A percentile compares a stretch with the other conserved stretches of the same genome.
phyloP scores from a whole-genome alignment of 2,888 invertebrate genomes.

The Melieria picta region DNA sequence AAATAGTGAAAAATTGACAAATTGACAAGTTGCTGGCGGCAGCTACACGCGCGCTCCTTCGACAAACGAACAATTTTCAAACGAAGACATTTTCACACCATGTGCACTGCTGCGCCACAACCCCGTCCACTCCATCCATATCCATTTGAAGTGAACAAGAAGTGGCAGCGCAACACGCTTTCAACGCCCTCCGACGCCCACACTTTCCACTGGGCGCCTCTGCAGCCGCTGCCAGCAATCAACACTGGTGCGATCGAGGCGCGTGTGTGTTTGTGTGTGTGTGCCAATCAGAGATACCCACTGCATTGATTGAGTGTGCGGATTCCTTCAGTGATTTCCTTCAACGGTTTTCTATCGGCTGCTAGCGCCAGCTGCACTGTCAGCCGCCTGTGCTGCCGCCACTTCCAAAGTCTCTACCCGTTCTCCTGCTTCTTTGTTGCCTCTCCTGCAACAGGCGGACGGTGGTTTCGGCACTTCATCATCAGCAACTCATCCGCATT shows the following conservation, averaged over 20 bases:
- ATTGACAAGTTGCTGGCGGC: constrained; percentile 38
- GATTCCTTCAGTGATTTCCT: neutral
- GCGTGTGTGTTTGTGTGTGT: neutral
- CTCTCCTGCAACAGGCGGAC: neutral
- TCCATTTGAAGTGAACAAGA: constrained; percentile 25
- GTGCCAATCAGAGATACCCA: constrained; percentile 24
- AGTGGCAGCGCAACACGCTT: constrained; percentile 25
- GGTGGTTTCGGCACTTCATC: too few relatives aligned
- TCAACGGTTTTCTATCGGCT: neutral
- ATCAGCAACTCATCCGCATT: too few relatives aligned
- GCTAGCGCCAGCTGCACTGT: neutral
- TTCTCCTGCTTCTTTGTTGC: constrained; percentile 1
- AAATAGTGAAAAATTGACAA: constrained; percentile 37
- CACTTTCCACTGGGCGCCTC: constrained; percentile 2
- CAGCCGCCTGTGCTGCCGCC: constrained; percentile 20
- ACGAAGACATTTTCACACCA: constrained; percentile 53
- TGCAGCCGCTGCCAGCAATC: too few relatives aligned
- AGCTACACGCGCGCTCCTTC: constrained; percentile 3
- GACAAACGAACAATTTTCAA: constrained; percentile 48
- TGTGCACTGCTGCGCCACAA: constrained; percentile 1
- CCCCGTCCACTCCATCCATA: constrained; percentile 9
- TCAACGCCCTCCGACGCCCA: constrained; percentile 15
- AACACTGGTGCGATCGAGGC: neutral
- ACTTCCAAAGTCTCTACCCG: constrained; percentile 4
- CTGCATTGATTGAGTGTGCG: neutral